Evolutionary conservation across 53 echinoderm and acorn worm genomes (phyloP), one percentile per base, ranked within the genome.

Genomic region (Patiria pectinifera): DNA sequence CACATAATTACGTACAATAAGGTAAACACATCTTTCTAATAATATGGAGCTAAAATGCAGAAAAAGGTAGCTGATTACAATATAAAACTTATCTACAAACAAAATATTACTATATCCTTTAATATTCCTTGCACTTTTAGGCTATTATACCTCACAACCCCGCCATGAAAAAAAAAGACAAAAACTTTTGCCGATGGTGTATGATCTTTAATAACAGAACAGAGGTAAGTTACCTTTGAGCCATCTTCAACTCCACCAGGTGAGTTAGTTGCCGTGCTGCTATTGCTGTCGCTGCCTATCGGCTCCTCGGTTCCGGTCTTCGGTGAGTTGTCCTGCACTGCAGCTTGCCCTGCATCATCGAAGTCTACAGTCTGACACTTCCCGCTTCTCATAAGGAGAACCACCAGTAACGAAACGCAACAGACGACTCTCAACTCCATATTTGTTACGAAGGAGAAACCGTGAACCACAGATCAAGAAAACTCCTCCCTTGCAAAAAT

Each of bases 351-450:
- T 45, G 45, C 80, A 0, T 14, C 44, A 4, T 79, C 80, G 4
- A 48, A 74, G 24, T 45, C 47, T 2, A 46, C 47, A 8, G 79
- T 46, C 79, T 78, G 79, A 78, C 14, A 45, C 21, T 78, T 24
- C 3, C 22, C 58, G 4, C 24, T 44, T 35, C 82, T 22, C 82
- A 24, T 8, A 0, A 44, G 3, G 5, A 82, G 22, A 9, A 82
- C 16, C 6, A 59, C 16, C 45, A 82, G 19, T 21, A 44, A 11
- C 82, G 19, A 3, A 21, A 59, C 82, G 53, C 7, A 59, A 23
- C 59, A 82, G n/a, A 58, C 21, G 1, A 82, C 18, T 82, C 53
- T 82, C 0, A 82, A 22, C 44, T 82, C 45, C 82, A 82, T 82
- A 3, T 59, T 82, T 48, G 3, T 13, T 11, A 15, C 12, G 24